These are phyloP conservation scores for Serranochromis macrocephalus DNA, from an alignment of 2,113 vertebrate species.

Conservation along the genomic window DNA sequence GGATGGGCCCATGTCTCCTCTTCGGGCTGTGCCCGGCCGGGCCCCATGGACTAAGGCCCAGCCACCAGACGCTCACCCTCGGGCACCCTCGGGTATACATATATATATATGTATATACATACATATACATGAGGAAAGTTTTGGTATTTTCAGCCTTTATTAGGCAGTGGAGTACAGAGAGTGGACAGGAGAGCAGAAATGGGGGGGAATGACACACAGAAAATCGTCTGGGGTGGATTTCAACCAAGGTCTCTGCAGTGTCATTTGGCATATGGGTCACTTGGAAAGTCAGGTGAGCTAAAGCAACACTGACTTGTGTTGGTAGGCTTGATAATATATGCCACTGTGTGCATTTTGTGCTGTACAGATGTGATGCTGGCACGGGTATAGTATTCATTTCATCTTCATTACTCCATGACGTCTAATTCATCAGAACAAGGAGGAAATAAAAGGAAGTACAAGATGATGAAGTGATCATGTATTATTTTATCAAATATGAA, in stretches of 20 bases:
- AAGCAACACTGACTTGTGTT: neutral
- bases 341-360: neutral
- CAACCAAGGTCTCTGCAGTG: neutral
- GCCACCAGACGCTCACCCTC: too few species aligned
- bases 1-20: too few species aligned
- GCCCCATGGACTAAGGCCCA: too few species aligned
- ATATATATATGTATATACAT: fast-evolving
- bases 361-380: neutral
- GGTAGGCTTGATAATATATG: neutral
- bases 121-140: fast-evolving
- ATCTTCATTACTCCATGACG: neutral
- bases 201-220: neutral
- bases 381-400: neutral
- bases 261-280: neutral
- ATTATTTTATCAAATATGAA: neutral
- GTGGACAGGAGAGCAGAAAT: neutral
- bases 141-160: neutral
- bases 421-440: neutral
- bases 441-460: neutral
- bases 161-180: neutral
- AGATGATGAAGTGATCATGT: neutral
- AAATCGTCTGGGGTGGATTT: neutral
- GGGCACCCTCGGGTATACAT: fast-evolving
- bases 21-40: too few species aligned
- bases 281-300: neutral